A percentile compares a stretch with the other conserved stretches of the same genome.
Evolutionary conservation across 1,140 invertebrate species (phyloP).

Genomic region (Papilio machaon): DNA sequence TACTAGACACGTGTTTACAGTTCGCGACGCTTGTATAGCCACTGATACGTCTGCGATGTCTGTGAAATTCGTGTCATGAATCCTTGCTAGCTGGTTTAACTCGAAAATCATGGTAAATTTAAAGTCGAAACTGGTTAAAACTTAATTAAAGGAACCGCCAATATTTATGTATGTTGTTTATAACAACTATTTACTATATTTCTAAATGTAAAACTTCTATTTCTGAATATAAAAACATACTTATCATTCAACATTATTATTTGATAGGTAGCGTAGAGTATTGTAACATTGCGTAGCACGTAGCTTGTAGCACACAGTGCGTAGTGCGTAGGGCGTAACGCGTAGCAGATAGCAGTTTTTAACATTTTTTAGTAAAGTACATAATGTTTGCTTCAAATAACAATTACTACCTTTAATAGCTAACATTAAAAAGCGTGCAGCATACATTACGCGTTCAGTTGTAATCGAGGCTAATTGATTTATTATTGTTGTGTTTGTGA

Average conservation of each 20-base stretch:
- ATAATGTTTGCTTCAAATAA: background rate
- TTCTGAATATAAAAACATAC: background rate
- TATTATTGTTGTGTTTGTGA: conserved; percentile 3
- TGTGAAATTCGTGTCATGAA: background rate
- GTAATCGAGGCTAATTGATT: conserved; percentile 4
- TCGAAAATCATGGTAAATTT: background rate
- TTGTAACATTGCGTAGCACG: background rate
- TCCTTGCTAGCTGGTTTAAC: background rate
- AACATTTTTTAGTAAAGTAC: background rate
- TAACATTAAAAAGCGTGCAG: background rate
- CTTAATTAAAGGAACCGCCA: no score
- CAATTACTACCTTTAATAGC: background rate
- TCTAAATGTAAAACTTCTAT: background rate
- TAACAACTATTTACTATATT: no score
- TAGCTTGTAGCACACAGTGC: background rate
- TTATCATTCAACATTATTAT: background rate
- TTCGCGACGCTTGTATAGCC: background rate
- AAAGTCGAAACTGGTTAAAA: background rate
- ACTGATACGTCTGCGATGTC: background rate
- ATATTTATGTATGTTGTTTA: no score
- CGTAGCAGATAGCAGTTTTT: background rate
- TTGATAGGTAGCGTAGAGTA: no score
- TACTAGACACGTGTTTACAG: background rate
- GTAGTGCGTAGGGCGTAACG: background rate
- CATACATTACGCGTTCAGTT: conserved; percentile 8